Evolutionary conservation across 2,113 vertebrate genomes (phyloP), one percentile per base, ranked within the genome.

Genomic region (Gnathonemus longibarbis): DNA sequence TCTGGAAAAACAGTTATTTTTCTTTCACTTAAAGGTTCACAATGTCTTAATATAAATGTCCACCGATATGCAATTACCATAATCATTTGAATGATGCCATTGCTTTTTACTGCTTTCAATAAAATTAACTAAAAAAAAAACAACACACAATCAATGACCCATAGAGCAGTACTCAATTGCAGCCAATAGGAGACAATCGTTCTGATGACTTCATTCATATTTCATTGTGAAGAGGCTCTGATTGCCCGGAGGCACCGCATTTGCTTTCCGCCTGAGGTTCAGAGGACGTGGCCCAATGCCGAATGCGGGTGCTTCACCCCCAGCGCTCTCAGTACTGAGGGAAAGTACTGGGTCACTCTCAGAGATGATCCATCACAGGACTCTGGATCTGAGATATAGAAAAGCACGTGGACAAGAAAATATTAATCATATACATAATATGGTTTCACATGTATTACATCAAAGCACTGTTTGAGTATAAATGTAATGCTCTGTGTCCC

Each of bases 191-290:
- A 42, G 45, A 39, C 52, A 58, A 17, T 45, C 53, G 31, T 49
- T 45, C 19, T 58, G 27, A 88, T 58, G 21, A 56, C 50, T 62
- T 58, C 53, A 42, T 58, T 88, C 87, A 88, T 88, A 66, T 88
- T 88, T 88, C 56, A 88, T 62, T 66, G 53, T 24, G 50, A 62
- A 56, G 87, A 27, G n/a, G 53, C 35, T 53, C 85, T 87, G 85
- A 87, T 87, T 87, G 35, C 74, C 35, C 13, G 49, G 13, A 35
- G 85, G 49, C 27, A 49, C 42, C 3, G 42, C 31, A 49, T 17
- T 87, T 13, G 27, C 85, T 31, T 27, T 52, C 24, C 24, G 85
- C n/a, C 46, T 53, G 31, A 87, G 85, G 27, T 87, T n/a, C 85
- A 87, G 85, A 31, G 21, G 49, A 15, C 52, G 85, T 49, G 49